Conservation (phyloP, 2,888 invertebrate species). For the Cetonia aurata region DNA sequence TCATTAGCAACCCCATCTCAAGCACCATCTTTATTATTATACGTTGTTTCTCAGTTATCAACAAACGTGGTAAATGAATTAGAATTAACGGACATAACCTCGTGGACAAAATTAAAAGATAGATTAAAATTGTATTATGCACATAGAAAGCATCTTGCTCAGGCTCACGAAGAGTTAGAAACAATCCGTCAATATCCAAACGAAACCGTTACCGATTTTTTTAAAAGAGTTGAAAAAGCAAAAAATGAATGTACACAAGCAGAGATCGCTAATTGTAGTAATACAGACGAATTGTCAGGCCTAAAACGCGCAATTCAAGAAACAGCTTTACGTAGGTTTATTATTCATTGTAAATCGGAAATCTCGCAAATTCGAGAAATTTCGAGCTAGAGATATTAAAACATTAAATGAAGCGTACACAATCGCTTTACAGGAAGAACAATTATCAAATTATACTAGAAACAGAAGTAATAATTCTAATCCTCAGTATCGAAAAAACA, state of each 20-base stretch:
- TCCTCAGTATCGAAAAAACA: conserved; percentile 34
- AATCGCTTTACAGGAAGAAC: conserved; percentile 46
- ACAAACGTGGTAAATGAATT: conserved; percentile 28
- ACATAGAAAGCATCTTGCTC: conserved; percentile 39
- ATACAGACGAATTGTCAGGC: conserved; percentile 9
- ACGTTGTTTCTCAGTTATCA: conserved; percentile 20
- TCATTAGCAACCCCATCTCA: conserved; percentile 11
- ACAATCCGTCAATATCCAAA: conserved; percentile 44
- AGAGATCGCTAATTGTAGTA: conserved; percentile 17
- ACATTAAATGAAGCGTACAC: conserved; percentile 43
- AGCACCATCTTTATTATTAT: conserved; percentile 29
- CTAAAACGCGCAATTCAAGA: conserved; percentile 36
- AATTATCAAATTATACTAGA: conserved; percentile 35
- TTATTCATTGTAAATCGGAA: conserved; percentile 41
- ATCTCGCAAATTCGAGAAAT: conserved; percentile 46
- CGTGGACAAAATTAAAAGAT: conserved; percentile 28
- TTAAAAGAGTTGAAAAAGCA: conserved; percentile 46
- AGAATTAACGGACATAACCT: conserved; percentile 5
- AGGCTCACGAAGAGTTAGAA: conserved; percentile 46
- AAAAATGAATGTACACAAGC: conserved; percentile 47
- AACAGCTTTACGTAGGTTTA: conserved; percentile 45
- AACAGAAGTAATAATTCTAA: conserved; percentile 8
- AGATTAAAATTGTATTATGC: conserved; percentile 44
- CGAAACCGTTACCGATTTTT: conserved; percentile 45
- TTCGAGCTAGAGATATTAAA: conserved; percentile 43